A percentile compares a stretch with the other conserved stretches of the same genome.
Conservation (phyloP, 2,113 vertebrate species). For the Syngnathus floridae region DNA sequence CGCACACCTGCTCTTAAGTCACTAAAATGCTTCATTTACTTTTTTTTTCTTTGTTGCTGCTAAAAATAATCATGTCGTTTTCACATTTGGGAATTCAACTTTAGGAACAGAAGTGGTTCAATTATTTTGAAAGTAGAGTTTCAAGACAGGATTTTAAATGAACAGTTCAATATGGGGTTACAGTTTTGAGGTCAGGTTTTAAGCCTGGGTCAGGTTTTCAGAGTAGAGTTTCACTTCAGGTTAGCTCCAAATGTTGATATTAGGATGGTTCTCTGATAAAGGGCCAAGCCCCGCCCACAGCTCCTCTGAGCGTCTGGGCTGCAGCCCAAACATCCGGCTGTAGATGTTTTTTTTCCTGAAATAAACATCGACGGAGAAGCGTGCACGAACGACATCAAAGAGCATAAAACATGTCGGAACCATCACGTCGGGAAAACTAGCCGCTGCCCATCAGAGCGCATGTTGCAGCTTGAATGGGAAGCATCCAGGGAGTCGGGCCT, state of each 20-base stretch:
- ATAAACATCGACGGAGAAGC: not conserved
- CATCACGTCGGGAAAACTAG: not conserved
- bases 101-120: not conserved
- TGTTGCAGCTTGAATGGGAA: not conserved
- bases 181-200: not conserved
- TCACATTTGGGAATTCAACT: too few relatives aligned
- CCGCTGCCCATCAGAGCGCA: not conserved
- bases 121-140: not conserved
- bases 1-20: not conserved
- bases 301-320: not conserved
- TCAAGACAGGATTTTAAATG: not conserved
- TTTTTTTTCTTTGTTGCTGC: not conserved
- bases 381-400: not conserved
- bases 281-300: too few relatives aligned
- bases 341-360: not conserved
- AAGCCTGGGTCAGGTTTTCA: not conserved
- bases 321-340: not conserved
- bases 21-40: not conserved
- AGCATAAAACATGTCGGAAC: constrained; percentile 1
- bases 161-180: too few relatives aligned
- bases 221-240: not conserved
- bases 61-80: not conserved
- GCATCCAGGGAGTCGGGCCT: not conserved
- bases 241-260: not conserved
- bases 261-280: too few relatives aligned